These are phyloP conservation scores for Myotis lucifugus DNA, from an alignment of 2,113 vertebrate species.

Conservation along the genomic window DNA sequence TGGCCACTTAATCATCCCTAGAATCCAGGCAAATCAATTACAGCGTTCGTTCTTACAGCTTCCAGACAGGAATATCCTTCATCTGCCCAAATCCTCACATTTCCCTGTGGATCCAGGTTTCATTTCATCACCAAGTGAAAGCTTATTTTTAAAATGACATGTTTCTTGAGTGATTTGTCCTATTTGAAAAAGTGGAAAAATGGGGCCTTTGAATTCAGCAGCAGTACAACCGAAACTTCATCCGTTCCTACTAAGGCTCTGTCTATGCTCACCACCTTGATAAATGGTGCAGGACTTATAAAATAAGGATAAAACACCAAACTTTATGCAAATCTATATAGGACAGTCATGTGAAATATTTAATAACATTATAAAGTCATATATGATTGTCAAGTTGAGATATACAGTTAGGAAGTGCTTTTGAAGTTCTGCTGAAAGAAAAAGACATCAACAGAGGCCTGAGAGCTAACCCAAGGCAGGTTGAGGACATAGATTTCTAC, in stretches of 20 bases:
- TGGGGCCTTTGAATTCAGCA: background rate
- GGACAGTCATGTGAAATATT: background rate
- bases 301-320: background rate
- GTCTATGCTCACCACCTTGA: background rate
- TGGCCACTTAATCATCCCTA: background rate
- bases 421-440: slow-evolving; percentile 1
- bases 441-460: background rate
- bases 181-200: slow-evolving; percentile 7
- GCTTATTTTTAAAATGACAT: slow-evolving; percentile 46
- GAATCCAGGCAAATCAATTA: slow-evolving; percentile 44
- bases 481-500: background rate
- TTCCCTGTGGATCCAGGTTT: background rate
- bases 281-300: background rate
- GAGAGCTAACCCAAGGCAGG: background rate
- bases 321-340: background rate
- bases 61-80: slow-evolving; percentile 18
- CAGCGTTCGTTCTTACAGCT: background rate
- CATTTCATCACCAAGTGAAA: slow-evolving; percentile 2
- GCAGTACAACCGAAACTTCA: background rate
- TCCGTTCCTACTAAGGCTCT: background rate
- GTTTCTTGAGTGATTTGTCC: background rate
- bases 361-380: background rate
- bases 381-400: background rate
- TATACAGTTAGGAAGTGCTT: background rate
- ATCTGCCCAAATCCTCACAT: background rate